Conservation (phyloP, 2,797 vertebrate species). For the Crossoptilon crossoptilon region DNA sequence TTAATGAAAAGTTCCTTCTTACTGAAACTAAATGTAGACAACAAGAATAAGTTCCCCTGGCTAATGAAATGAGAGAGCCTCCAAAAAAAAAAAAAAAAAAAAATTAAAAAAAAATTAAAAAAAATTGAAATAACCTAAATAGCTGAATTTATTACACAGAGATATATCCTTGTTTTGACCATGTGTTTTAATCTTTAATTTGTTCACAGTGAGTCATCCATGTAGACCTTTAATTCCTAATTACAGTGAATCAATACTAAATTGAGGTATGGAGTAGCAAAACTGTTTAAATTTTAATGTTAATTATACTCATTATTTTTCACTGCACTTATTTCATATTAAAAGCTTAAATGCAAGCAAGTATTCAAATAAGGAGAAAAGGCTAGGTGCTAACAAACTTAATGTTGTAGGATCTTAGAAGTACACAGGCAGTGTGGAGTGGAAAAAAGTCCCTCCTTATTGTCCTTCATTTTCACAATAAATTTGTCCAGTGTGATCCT, state of each 20-base stretch:
- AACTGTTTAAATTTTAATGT: neutral
- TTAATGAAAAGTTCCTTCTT: neutral
- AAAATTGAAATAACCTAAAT: neutral
- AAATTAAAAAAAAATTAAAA: too few relatives aligned
- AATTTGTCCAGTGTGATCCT: neutral
- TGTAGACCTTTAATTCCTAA: neutral
- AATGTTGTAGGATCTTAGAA: neutral
- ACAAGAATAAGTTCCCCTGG: neutral
- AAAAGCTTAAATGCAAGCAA: neutral
- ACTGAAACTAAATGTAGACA: neutral
- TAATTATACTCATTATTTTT: neutral
- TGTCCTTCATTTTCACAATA: neutral
- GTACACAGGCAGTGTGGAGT: neutral
- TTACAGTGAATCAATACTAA: neutral
- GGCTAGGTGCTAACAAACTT: neutral
- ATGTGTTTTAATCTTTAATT: neutral
- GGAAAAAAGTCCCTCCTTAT: neutral
- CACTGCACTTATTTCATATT: neutral
- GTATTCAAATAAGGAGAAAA: neutral
- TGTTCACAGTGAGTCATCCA: neutral
- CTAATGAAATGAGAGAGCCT: neutral
- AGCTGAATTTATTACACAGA: neutral
- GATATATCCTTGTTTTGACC: neutral
- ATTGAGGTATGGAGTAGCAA: neutral
- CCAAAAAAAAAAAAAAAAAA: too few relatives aligned